Evolutionary conservation across 2,113 vertebrate genomes (phyloP).

Genomic region (Platichthys flesus): DNA sequence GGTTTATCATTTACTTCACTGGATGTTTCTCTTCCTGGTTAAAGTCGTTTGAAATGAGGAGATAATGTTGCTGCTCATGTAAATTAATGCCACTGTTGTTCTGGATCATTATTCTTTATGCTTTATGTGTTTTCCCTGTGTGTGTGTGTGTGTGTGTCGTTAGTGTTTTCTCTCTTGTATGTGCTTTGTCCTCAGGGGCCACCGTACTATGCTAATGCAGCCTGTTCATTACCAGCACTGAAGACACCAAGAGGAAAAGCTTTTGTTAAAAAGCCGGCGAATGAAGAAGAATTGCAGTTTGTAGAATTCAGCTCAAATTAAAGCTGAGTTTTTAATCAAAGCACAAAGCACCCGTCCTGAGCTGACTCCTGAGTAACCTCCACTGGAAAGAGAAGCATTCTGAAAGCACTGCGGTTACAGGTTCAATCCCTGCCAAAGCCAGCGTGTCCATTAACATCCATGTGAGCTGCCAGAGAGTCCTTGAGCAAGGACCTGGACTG

Average conservation of each 20-base stretch:
- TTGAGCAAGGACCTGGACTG: conserved; percentile 28
- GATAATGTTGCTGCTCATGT: background rate
- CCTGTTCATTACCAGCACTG: background rate
- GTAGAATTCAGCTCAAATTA: background rate
- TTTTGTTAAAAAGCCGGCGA: conserved; percentile 2
- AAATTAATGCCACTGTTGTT: background rate
- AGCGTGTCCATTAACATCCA: conserved; percentile 25
- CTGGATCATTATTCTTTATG: background rate
- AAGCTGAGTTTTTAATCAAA: background rate
- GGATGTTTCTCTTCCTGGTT: background rate
- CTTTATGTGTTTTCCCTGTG: background rate
- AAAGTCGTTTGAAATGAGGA: background rate
- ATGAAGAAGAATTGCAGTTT: background rate
- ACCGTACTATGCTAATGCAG: background rate
- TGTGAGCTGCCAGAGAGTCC: conserved; percentile 23
- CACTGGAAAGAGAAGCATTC: background rate
- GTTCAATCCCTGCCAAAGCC: background rate
- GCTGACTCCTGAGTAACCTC: conserved; percentile 2
- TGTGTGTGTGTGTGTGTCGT: background rate
- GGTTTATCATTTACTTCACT: background rate
- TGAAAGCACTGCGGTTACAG: background rate
- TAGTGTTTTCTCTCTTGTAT: background rate
- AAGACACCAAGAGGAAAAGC: background rate
- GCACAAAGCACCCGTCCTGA: background rate
- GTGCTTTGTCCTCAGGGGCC: background rate